These are phyloP conservation scores for Holacanthella duospinosa DNA, from an alignment of 2,888 invertebrate species.

Conservation along the genomic window DNA sequence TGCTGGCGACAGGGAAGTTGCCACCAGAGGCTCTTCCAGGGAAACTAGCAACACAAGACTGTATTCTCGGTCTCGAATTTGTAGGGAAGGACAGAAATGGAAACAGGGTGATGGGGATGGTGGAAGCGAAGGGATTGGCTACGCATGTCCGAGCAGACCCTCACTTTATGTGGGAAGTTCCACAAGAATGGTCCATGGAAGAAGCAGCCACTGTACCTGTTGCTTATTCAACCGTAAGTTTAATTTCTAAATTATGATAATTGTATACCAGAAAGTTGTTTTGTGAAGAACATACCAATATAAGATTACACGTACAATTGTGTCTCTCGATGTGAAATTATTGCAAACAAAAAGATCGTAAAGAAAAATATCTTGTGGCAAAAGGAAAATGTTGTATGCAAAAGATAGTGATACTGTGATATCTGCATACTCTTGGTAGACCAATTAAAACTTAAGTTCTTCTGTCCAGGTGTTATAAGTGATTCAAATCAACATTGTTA, in stretches of 20 bases:
- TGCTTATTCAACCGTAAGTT: constrained; percentile 50
- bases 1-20: constrained; percentile 85
- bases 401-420: too few relatives aligned
- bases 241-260: too few relatives aligned
- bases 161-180: constrained; percentile 48
- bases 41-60: constrained; percentile 43
- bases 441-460: too few relatives aligned
- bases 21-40: constrained; percentile 67
- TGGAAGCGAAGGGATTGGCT: constrained; percentile 47
- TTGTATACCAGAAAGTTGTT: too few relatives aligned
- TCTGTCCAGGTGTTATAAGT: too few relatives aligned
- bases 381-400: too few relatives aligned
- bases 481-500: too few relatives aligned
- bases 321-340: constrained; percentile 86
- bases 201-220: constrained; percentile 57
- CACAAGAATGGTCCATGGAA: constrained; percentile 51
- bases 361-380: too few relatives aligned
- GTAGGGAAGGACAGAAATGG: constrained; percentile 44
- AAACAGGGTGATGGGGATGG: constrained; percentile 43
- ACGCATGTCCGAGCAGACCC: constrained; percentile 46
- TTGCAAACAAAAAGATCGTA: too few relatives aligned
- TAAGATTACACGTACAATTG: constrained; percentile 60
- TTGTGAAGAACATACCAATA: too few relatives aligned
- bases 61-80: constrained; percentile 52
- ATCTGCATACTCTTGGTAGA: too few relatives aligned